Percentiles rank a stretch among this genome's conserved stretches.
These are phyloP conservation scores for Podiceps cristatus DNA, from an alignment of 2,113 vertebrate species.

Conservation along the genomic window DNA sequence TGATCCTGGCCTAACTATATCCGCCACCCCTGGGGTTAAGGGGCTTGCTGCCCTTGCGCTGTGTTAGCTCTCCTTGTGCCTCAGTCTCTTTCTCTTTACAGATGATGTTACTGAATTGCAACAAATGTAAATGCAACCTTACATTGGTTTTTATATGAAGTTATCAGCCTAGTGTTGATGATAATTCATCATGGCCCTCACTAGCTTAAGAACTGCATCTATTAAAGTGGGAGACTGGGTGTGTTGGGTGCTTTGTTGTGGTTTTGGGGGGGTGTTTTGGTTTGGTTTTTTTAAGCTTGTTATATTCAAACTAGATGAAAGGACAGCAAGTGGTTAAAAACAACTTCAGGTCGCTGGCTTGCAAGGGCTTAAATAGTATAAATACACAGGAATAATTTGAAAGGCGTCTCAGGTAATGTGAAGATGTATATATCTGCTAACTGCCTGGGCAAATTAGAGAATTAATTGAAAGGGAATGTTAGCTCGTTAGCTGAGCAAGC, in stretches of 20 bases:
- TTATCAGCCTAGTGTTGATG: background rate
- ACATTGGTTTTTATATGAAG: background rate
- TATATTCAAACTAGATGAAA: conserved; percentile 19
- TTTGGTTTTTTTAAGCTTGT: background rate
- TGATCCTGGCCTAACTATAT: background rate
- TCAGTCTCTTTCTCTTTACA: background rate
- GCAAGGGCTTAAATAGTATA: background rate
- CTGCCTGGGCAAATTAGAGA: conserved; percentile 30
- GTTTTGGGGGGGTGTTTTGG: background rate
- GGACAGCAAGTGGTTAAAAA: conserved; percentile 14
- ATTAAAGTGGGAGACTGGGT: background rate
- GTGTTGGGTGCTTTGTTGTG: background rate
- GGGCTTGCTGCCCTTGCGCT: fast-evolving
- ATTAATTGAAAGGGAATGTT: conserved; percentile 53
- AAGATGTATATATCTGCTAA: conserved; percentile 10
- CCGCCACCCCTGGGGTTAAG: background rate
- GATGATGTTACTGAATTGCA: too few species aligned
- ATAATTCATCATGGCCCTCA: background rate
- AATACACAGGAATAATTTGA: background rate
- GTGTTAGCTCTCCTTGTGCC: background rate
- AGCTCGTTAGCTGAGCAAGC: conserved; percentile 12
- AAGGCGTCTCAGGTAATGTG: conserved; percentile 12
- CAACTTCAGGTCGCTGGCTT: background rate
- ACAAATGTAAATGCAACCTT: background rate
- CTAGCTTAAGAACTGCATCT: background rate